phyloP scores from a whole-genome alignment of 2,888 invertebrate species.

The Autographa pulchrina region DNA sequence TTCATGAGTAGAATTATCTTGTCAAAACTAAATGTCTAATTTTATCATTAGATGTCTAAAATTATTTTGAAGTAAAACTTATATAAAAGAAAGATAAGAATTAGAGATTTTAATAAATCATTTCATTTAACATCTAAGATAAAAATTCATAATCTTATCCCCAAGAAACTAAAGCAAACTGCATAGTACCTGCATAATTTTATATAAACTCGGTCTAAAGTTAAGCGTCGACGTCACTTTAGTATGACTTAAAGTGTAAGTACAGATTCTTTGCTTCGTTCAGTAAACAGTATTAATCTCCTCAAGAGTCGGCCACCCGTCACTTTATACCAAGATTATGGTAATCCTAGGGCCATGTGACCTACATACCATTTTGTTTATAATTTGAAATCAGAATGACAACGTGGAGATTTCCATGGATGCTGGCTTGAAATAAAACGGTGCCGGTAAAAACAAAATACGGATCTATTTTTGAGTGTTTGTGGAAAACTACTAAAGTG shows the following conservation, averaged over 20 bases:
- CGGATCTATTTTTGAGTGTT: too few species aligned
- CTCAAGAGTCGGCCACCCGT: constrained; percentile 33
- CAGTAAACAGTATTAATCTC: constrained; percentile 48
- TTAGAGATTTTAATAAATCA: too few species aligned
- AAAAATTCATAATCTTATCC: background rate
- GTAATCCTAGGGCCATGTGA: constrained; percentile 48
- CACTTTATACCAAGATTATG: constrained; percentile 54
- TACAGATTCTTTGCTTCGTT: constrained; percentile 28
- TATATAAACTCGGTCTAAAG: background rate
- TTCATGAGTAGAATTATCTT: too few species aligned
- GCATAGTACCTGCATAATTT: background rate
- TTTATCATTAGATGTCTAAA: too few species aligned
- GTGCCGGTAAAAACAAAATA: background rate
- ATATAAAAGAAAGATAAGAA: too few species aligned
- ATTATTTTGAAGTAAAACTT: too few species aligned
- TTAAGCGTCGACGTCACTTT: constrained; percentile 23
- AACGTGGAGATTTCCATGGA: constrained; percentile 17
- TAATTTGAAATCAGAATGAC: constrained; percentile 48
- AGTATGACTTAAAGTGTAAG: constrained; percentile 27
- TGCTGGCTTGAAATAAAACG: background rate
- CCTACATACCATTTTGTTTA: constrained; percentile 49
- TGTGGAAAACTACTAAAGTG: too few species aligned
- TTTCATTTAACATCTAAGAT: too few species aligned
- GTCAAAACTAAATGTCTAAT: too few species aligned
- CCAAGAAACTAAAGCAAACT: background rate